phyloP scores from a whole-genome alignment of 2,797 vertebrate genomes.

The Microctenopoma steveboyesi region DNA sequence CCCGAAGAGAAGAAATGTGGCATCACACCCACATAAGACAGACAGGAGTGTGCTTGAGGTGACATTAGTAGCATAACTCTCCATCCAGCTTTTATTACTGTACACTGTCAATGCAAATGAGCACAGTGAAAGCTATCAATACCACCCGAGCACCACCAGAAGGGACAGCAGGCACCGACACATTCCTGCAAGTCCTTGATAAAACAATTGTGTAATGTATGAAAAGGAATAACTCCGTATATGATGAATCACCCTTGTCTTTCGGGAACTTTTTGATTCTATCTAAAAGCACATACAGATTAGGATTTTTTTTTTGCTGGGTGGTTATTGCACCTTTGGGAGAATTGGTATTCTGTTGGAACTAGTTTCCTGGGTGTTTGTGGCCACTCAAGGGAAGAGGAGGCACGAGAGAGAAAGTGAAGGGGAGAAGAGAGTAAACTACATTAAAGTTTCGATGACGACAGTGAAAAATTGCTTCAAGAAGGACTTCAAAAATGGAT shows the following conservation, averaged over 20 bases:
- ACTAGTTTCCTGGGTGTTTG: constrained; percentile 39
- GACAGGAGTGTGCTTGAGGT: constrained; percentile 7
- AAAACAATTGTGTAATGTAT: constrained; percentile 48
- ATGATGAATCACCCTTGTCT: constrained; percentile 33
- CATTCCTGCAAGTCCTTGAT: constrained; percentile 48
- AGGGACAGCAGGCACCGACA: constrained; percentile 32
- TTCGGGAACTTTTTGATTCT: constrained; percentile 15
- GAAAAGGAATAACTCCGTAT: constrained; percentile 37
- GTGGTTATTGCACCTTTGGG: constrained; percentile 33
- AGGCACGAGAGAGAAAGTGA: constrained; percentile 14
- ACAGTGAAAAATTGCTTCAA: constrained; percentile 54
- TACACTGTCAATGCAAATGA: constrained; percentile 63
- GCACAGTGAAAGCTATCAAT: constrained; percentile 43
- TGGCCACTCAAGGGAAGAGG: constrained; percentile 45
- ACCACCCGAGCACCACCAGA: constrained; percentile 43
- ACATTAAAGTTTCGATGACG: constrained; percentile 61
- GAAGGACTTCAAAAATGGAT: constrained; percentile 52
- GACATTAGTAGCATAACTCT: constrained; percentile 26
- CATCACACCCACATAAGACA: constrained; percentile 23
- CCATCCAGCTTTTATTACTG: constrained; percentile 43
- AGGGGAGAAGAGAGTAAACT: constrained; percentile 35
- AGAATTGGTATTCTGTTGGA: constrained; percentile 50
- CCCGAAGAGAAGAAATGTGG: constrained; percentile 45
- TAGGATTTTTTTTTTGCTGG: constrained; percentile 22
- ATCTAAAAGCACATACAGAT: constrained; percentile 34